Conservation (phyloP, 2,888 invertebrate genomes). For the Oligia latruncula region DNA sequence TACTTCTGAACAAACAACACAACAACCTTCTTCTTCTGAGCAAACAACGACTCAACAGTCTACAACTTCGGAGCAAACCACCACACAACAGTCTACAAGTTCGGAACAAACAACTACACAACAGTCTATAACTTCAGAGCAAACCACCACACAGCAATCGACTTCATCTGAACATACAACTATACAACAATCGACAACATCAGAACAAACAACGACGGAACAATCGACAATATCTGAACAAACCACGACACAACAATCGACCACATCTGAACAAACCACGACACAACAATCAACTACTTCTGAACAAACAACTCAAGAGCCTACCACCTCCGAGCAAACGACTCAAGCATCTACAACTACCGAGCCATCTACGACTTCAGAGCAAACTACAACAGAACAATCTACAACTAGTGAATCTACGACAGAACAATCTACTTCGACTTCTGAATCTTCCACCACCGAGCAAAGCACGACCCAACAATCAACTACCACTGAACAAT, state of each 20-base stretch:
- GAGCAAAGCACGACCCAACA: conserved; percentile 39
- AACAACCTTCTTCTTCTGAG: conserved; percentile 15
- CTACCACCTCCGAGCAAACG: conserved; percentile 52
- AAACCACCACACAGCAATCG: conserved; percentile 15
- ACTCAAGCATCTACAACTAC: conserved; percentile 61
- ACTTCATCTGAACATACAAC: conserved; percentile 28
- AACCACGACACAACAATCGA: conserved; percentile 20
- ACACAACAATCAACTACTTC: conserved; percentile 24
- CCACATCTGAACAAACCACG: conserved; percentile 6
- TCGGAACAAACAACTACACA: conserved; percentile 29
- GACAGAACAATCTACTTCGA: conserved; percentile 33
- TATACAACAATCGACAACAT: conserved; percentile 47
- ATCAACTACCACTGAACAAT: conserved; percentile 66
- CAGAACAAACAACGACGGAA: conserved; percentile 54
- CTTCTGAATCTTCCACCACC: conserved; percentile 20
- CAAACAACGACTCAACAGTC: conserved; percentile 33
- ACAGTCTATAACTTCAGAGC: conserved; percentile 19
- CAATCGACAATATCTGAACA: conserved; percentile 12
- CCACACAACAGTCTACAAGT: conserved; percentile 36
- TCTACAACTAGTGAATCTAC: conserved; percentile 35
- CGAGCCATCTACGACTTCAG: conserved; percentile 29
- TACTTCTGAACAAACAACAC: conserved; percentile 19
- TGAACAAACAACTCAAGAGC: conserved; percentile 22
- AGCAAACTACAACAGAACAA: conserved; percentile 34
- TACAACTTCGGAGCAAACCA: conserved; percentile 27